Evolutionary conservation across 1,140 invertebrate genomes (phyloP), one percentile per base, ranked within the genome.

Genomic region (Trypoxylus dichotomus): DNA sequence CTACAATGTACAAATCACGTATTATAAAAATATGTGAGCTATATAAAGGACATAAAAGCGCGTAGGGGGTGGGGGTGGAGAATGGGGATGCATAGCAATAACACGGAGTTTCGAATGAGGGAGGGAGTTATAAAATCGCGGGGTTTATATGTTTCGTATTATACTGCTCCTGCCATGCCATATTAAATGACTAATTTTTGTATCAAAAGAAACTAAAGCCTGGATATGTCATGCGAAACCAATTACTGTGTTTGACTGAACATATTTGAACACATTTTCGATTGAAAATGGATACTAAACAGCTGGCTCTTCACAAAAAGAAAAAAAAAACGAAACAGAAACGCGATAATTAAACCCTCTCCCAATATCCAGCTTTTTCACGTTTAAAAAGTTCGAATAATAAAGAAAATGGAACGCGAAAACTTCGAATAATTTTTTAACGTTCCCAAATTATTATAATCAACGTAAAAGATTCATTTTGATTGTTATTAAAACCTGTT

Each of bases 401-500:
- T 37, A 37, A 37, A 37, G 32, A 37, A 37, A 37, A 37, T 37
- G 5, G 32, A 37, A 37, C 32, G 32, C 32, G 15, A 47, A 47
- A 47, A 47, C 11, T 13, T 47, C 13, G n/a, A 19, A 47, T 47
- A 47, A 47, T 63, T 63, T 63, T n/a, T 25, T 63, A 63, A 63
- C 1, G 60, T 63, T 63, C 21, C 60, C 60, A 63, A 63, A 63
- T 63, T 63, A 63, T 63, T 63, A 63, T 63, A 63, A 63, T 63
- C 19, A 63, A 19, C 60, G 25, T 63, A 25, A 63, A 47, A 63
- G 60, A 63, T 63, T 63, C 60, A 27, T 63, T 63, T 24, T 63
- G 60, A 63, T 63, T 47, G 25, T 63, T 63, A 63, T 63, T 63
- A 63, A 63, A 63, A 63, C 60, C 60, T 63, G 60, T 63, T 63